Percentiles rank a stretch among this genome's conserved stretches.
Conservation (phyloP, 1,140 invertebrate species). For the Potamilus streckersoni region DNA sequence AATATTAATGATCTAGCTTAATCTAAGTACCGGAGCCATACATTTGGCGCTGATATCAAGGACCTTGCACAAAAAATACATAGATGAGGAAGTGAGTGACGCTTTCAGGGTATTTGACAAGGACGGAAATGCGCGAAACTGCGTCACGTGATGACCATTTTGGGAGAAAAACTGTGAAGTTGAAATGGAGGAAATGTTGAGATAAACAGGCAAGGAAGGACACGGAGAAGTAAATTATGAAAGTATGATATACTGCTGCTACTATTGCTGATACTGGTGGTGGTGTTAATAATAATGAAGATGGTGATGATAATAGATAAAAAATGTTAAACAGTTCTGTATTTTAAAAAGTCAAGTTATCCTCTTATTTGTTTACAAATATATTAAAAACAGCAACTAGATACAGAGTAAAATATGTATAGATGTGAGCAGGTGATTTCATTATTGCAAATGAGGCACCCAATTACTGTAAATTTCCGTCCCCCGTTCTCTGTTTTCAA, state of each 20-base stretch:
- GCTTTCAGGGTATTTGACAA: conserved; percentile 98
- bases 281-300: no score
- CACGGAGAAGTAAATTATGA: conserved; percentile 40
- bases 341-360: no score
- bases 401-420: no score
- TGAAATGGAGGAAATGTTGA: conserved; percentile 93
- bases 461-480: no score
- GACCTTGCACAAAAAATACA: conserved; percentile 22
- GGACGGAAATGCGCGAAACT: conserved; percentile 81
- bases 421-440: no score
- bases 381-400: no score
- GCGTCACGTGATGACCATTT: conserved; percentile 84
- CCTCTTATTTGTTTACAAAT: no score
- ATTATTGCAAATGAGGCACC: no score
- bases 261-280: no score
- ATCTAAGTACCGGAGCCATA: conserved; percentile 44
- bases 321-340: no score
- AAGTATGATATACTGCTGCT: conserved; percentile 11
- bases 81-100: conserved; percentile 86
- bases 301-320: no score
- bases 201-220: conserved; percentile 65
- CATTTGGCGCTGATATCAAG: conserved; percentile 42
- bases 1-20: neutral
- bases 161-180: conserved; percentile 90
- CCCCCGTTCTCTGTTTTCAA: no score